Base-by-base conservation (phyloP, 2,888 invertebrate species). In the Cartodere bifasciata region DNA sequence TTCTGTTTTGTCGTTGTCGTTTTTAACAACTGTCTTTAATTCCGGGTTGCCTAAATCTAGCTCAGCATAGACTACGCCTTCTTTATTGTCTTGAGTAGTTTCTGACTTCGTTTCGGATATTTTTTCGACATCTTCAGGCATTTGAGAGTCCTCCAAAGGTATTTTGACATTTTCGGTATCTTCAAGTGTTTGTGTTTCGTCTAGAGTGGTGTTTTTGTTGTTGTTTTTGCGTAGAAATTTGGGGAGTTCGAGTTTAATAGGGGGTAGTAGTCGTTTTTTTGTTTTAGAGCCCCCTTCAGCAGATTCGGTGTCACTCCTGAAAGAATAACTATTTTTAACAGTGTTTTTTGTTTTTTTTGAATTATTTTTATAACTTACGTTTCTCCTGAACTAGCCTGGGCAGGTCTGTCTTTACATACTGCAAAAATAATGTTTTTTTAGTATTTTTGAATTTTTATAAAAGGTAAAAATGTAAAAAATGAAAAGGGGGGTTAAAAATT, bases 1-100 rank as follows among this genome's bases (percentile, higher is more conserved):
- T 47, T 78, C 78, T 3, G 77, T 78, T 49, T 73, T 70, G 7
- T 58, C 57, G 2, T 76, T 72, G 49, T 63, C 47, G 60, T 70
- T 53, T 48, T 56, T 62, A 27, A 58, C 53, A 20, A 58, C 53
- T 28, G 52, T 52, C 33, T 48, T 54, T 48, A 49, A 48, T 12
- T 63, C 57, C 4, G 65, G 63, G 40, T 63, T 64, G 1, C 58
- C 53, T 27, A 81, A 57, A 35, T 77, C 76, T 37, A 81, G 59
- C 55, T 80, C 80, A 2, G 80, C 81, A 57, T 81, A 81, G 2
- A 81, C 79, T 22, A 81, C 67, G 35, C 70, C 71, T 53, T 41
- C 41, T 13, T 26, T 2, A 34, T 34, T 2, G 33, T 4, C 35
- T 31, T 13, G 33, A 20, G 35, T 39, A 32, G 16, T 32, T 32